phyloP scores from a whole-genome alignment of 2,797 vertebrate genomes.

The Poeciliopsis turneri region DNA sequence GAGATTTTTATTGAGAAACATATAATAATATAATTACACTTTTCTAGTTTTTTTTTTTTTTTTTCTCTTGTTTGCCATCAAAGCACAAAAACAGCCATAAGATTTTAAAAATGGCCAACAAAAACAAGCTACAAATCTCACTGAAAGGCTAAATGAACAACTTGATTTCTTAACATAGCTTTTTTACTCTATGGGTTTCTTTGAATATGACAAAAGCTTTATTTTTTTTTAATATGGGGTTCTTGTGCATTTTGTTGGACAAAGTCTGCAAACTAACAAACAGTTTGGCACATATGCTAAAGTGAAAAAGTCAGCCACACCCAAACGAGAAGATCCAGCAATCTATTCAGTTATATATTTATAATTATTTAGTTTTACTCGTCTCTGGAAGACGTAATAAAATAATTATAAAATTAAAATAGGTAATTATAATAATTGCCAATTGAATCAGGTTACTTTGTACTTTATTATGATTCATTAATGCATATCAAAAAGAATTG shows the following conservation, averaged over 20 bases:
- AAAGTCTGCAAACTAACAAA: too few relatives aligned
- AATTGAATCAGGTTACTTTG: background rate
- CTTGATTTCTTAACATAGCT: background rate
- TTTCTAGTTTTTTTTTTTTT: accelerated
- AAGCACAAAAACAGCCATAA: background rate
- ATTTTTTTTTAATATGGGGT: background rate
- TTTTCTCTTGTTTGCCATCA: background rate
- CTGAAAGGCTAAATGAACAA: background rate
- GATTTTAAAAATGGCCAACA: background rate
- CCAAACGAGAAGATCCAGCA: constrained; percentile 9
- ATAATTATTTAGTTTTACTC: too few relatives aligned
- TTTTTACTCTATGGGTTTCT: background rate
- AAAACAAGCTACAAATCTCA: background rate
- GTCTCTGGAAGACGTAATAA: too few relatives aligned
- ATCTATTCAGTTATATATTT: too few relatives aligned
- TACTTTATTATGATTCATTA: background rate
- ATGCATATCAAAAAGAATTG: background rate
- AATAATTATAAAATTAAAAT: too few relatives aligned
- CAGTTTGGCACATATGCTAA: constrained; percentile 11
- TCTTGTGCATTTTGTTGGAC: background rate
- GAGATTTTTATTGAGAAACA: background rate
- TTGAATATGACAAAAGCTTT: background rate
- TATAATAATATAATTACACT: background rate
- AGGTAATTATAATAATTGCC: background rate
- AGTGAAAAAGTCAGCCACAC: constrained; percentile 33